Percentiles rank a stretch among this genome's conserved stretches.
Conservation (phyloP, 2,113 vertebrate genomes). For the Dasyprocta punctata region DNA sequence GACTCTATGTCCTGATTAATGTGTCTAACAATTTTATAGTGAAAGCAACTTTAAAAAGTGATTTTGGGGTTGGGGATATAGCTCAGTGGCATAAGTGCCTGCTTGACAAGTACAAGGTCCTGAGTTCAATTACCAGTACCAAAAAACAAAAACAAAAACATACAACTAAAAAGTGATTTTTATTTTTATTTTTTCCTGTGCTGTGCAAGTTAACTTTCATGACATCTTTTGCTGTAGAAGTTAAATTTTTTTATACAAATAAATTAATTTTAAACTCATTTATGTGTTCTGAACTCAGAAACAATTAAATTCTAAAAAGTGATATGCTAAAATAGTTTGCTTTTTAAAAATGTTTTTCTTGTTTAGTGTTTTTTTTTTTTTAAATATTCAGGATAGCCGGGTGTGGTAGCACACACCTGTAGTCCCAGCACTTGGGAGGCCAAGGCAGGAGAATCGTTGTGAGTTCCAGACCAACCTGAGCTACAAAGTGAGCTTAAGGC, state of each 20-base stretch:
- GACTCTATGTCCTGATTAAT: neutral
- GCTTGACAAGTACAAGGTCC: no score
- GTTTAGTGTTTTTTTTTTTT: conserved; percentile 25
- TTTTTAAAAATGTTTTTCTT: conserved; percentile 8
- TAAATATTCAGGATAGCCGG: no score
- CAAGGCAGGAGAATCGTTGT: neutral
- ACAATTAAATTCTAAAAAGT: conserved; percentile 34
- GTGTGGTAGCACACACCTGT: neutral
- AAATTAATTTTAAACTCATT: conserved; percentile 32
- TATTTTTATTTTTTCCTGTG: neutral
- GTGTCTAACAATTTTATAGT: conserved; percentile 8
- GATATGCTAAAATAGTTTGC: neutral
- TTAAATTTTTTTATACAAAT: conserved; percentile 25
- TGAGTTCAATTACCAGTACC: no score
- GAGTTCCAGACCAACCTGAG: neutral
- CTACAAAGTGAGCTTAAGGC: neutral
- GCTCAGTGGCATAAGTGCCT: no score
- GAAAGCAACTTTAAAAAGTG: conserved; percentile 9
- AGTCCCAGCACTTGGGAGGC: neutral
- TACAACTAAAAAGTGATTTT: neutral
- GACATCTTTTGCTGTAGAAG: neutral
- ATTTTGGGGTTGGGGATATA: neutral
- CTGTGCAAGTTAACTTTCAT: neutral
- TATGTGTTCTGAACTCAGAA: conserved; percentile 12
- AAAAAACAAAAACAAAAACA: no score